Evolutionary conservation across 2,797 vertebrate genomes (phyloP).

Genomic region (Bradypodion pumilum): DNA sequence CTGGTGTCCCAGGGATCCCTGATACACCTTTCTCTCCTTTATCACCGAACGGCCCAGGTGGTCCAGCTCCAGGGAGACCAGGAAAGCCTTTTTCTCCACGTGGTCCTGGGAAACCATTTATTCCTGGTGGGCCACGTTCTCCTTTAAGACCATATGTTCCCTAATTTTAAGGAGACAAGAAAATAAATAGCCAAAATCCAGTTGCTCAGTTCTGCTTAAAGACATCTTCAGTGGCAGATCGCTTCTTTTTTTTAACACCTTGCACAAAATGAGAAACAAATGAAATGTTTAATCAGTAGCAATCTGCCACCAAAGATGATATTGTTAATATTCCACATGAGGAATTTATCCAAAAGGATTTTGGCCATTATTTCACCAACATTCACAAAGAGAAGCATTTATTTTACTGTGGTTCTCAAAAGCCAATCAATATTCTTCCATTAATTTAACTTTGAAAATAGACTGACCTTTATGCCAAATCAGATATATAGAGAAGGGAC

Average conservation of each 20-base stretch:
- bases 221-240: too few species aligned
- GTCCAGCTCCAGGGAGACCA: slow-evolving; percentile 83
- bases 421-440: neutral
- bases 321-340: too few species aligned
- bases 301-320: too few species aligned
- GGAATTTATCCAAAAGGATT: too few species aligned
- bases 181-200: neutral
- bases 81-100: slow-evolving; percentile 89
- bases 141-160: slow-evolving; percentile 89
- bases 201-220: too few species aligned
- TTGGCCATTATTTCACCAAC: neutral
- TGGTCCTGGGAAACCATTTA: slow-evolving; percentile 80
- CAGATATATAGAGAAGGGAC: neutral
- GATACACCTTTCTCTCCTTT: slow-evolving; percentile 88
- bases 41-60: slow-evolving; percentile 84
- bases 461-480: neutral
- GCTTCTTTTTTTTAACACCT: too few species aligned
- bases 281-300: too few species aligned
- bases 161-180: slow-evolving; percentile 71
- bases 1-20: slow-evolving; percentile 84
- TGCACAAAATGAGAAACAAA: too few species aligned
- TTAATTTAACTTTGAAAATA: neutral
- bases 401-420: neutral
- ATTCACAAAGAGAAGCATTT: neutral
- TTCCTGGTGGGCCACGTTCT: slow-evolving; percentile 87